Evolutionary conservation across 2,888 invertebrate genomes (phyloP), one percentile per base, ranked within the genome.

Genomic region (Cyaniris semiargus): DNA sequence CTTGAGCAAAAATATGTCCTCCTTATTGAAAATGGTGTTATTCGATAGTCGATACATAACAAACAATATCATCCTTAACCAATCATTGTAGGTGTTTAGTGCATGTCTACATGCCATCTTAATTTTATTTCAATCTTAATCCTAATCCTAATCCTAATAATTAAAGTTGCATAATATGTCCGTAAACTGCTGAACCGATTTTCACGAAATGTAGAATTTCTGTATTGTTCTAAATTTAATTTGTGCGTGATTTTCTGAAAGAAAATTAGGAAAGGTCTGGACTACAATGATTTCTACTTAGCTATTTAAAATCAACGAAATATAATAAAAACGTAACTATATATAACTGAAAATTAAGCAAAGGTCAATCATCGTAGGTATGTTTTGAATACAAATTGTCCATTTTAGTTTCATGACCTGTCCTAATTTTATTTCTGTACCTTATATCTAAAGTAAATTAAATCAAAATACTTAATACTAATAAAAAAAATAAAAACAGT

Each of bases 371-470:
- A 21, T 58, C 58, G 58, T 58, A 58, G 0, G 58, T 58, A 21
- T 58, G 58, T 21, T 58, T 56, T 5, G 18, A 53, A 58, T 58
- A 58, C 53, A 53, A 18, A 53, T 18, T 53, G 4, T 21, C 8
- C 8, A n/a, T 58, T 58, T 58, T 58, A 53, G 58, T 58, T 21
- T 44, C 7, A 58, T n/a, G n/a, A 58, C 58, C 58, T 58, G 58
- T n/a, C 58, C 5, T 58, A 21, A 58, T 58, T 58, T 58, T 58
- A 58, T 58, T 53, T 53, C 53, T 58, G 58, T 58, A 58, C 58
- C 58, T 58, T 58, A 58, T 21, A 58, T 8, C 21, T 58, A 58
- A 21, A 58, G 21, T 58, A 0, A 58, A 56, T 56, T 0, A 56
- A 56, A 21, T 7, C 8, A 58, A n/a, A 58, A n/a, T 58, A 56